phyloP scores from a whole-genome alignment of 2,797 vertebrate species.

The Manis crassicaudata region DNA sequence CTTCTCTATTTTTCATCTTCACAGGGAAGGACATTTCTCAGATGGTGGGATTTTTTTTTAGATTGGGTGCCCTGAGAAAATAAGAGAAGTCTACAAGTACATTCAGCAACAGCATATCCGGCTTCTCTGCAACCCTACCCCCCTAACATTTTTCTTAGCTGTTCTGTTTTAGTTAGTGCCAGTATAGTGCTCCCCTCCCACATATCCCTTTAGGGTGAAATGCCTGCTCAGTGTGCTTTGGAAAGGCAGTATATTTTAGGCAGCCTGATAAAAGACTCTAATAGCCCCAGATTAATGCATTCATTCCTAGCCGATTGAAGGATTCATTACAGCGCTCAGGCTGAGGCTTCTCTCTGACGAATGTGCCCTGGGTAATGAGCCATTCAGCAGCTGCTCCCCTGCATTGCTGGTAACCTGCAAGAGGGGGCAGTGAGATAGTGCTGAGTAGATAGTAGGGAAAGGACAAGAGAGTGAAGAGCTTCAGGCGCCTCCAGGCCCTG shows the following conservation, averaged over 20 bases:
- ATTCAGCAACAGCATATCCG: background rate
- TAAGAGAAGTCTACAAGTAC: background rate
- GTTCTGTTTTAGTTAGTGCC: conserved; percentile 63
- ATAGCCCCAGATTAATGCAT: conserved; percentile 82
- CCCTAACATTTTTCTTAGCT: conserved; percentile 45
- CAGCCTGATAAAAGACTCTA: conserved; percentile 78
- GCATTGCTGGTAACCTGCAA: conserved; percentile 2
- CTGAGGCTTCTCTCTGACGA: conserved; percentile 52
- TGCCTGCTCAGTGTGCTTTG: conserved; percentile 65
- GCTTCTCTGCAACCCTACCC: background rate
- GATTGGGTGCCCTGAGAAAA: background rate
- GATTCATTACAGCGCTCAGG: conserved; percentile 69
- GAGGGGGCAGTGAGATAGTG: background rate
- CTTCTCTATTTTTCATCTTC: conserved; percentile 4
- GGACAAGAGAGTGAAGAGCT: too few relatives aligned
- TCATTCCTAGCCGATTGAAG: conserved; percentile 80
- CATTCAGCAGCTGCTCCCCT: conserved; percentile 71
- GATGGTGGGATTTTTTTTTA: background rate
- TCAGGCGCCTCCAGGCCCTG: background rate
- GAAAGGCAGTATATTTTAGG: conserved; percentile 79
- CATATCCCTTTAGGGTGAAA: conserved; percentile 66
- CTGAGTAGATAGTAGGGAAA: background rate
- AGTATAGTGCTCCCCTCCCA: conserved; percentile 62
- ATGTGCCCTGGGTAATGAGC: conserved; percentile 79
- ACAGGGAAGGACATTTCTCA: conserved; percentile 1